These are phyloP conservation scores for Drusus annulatus DNA, from an alignment of 1,140 invertebrate species.

Conservation along the genomic window DNA sequence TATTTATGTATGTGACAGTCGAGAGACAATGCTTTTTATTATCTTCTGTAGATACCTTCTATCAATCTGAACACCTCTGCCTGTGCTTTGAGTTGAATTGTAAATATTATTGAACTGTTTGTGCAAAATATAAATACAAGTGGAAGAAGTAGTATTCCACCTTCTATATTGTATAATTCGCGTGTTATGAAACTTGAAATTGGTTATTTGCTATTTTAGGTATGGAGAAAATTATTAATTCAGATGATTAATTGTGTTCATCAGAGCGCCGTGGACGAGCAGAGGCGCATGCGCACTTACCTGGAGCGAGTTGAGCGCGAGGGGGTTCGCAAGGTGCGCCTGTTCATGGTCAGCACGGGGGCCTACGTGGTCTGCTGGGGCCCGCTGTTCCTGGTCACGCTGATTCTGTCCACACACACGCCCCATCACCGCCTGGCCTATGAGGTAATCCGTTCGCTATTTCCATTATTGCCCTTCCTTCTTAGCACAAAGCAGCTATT, in stretches of 20 bases:
- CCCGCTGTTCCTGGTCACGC: conserved; percentile 87
- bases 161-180: too few relatives aligned
- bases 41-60: too few relatives aligned
- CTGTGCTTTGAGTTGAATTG: too few relatives aligned
- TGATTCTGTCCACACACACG: conserved; percentile 60
- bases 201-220: not conserved
- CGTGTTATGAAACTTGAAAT: too few relatives aligned
- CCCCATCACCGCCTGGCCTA: conserved; percentile 80
- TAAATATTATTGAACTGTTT: too few relatives aligned
- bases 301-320: conserved; percentile 83
- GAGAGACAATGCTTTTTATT: too few relatives aligned
- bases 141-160: too few relatives aligned
- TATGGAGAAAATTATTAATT: not conserved
- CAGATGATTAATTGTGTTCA: not conserved
- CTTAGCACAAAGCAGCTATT: too few relatives aligned
- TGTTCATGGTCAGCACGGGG: conserved; percentile 88
- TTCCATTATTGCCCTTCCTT: too few relatives aligned
- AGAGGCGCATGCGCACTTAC: conserved; percentile 84
- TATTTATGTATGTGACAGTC: too few relatives aligned
- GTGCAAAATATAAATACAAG: too few relatives aligned
- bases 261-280: conserved; percentile 77
- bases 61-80: too few relatives aligned
- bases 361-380: conserved; percentile 92
- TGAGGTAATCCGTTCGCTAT: conserved; percentile 71
- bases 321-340: conserved; percentile 84